Conservation (phyloP, 2,797 vertebrate genomes). For the Mionectes olivaceus region DNA sequence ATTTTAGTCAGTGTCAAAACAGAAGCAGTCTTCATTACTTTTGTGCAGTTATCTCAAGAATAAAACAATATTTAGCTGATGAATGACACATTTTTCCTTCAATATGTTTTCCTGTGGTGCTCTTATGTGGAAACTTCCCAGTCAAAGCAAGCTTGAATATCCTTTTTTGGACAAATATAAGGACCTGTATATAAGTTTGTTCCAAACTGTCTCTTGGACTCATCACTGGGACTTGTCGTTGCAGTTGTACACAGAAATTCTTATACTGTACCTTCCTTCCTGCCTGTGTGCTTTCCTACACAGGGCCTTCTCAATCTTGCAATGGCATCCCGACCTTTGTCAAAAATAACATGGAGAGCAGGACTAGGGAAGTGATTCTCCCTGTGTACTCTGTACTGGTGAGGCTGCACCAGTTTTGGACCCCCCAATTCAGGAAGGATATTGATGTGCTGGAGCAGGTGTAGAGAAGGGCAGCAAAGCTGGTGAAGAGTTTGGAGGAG, state of each 20-base stretch:
- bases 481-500: background rate
- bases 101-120: background rate
- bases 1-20: background rate
- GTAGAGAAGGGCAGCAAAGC: background rate
- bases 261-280: background rate
- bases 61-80: background rate
- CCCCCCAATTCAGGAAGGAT: background rate
- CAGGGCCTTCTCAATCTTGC: background rate
- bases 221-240: background rate
- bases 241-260: background rate
- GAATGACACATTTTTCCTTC: background rate
- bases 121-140: background rate
- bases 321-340: background rate
- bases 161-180: background rate
- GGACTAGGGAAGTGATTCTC: background rate
- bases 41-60: background rate
- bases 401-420: background rate
- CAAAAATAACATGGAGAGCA: background rate
- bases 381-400: rapidly evolving
- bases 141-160: background rate
- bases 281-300: background rate
- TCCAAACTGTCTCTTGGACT: background rate
- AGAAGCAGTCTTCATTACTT: background rate
- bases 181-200: background rate
- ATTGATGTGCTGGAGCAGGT: background rate